Evolutionary conservation across 1,140 invertebrate species (phyloP), one percentile per base, ranked within the genome.

Genomic region (Rhagoletis zephyria): DNA sequence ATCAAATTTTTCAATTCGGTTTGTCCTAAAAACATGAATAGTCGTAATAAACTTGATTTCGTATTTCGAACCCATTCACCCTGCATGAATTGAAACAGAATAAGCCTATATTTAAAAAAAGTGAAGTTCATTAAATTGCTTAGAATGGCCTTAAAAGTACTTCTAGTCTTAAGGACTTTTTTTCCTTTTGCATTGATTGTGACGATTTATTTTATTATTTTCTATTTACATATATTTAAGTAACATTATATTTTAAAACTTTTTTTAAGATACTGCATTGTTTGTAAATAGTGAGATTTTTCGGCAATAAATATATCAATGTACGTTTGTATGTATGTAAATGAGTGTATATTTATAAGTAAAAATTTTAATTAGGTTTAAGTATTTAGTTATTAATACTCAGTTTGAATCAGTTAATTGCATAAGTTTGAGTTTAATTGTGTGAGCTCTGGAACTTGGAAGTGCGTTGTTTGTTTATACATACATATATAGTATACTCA

Each of bases 241-340:
- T 74, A 10, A n/a, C 14, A 48, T 74, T 48, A 14, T 6, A 45
- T 74, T 74, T 5, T 30, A 42, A 74, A 48, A 74, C 40, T 74
- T 10, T 30, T 30, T 30, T 16, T 74, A 74, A 63, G 61, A 5
- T 63, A 63, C 10, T 10, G 67, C 40, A 45, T 14, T 81, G 1
- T 19, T 81, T 81, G 74, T 81, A 81, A 81, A 81, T 85, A 89
- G 90, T 89, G 85, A 89, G 89, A 90, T 60, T 87, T 19, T 61
- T 87, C 40, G 12, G 51, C 85, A 90, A 89, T 91, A 89, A 91
- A 91, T 81, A 89, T 88, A 86, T 88, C 88, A 85, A 89, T 89
- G 89, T 87, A 74, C 87, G 40, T 30, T 16, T 87, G 56, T 81
- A 81, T 81, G 48, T 48, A 51, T 81, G 74, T 81, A 42, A 56